Evolutionary conservation across 2,797 vertebrate genomes (phyloP).

Genomic region (Onychomys arenicola): DNA sequence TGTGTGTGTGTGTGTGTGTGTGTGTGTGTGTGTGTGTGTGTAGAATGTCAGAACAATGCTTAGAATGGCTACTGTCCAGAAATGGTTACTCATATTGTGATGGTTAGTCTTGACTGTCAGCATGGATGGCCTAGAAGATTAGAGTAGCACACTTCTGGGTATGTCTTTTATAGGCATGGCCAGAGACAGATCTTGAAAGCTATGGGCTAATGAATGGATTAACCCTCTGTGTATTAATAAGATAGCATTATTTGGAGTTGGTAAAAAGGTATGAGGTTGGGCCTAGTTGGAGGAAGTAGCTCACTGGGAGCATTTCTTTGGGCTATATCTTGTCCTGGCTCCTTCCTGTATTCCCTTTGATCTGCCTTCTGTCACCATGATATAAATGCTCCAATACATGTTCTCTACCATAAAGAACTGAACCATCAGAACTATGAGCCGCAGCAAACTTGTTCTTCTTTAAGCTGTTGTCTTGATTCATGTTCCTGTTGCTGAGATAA

Average conservation of each 20-base stretch:
- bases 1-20: conserved; percentile 64
- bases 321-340: background rate
- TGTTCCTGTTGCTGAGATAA: background rate
- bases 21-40: conserved; percentile 64
- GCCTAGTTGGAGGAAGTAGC: background rate
- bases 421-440: no score
- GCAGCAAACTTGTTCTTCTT: background rate
- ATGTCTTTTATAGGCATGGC: background rate
- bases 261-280: no score
- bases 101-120: background rate
- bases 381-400: background rate
- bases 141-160: background rate
- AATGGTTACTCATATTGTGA: background rate
- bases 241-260: background rate
- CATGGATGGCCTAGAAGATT: background rate
- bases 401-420: background rate
- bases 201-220: background rate
- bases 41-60: conserved; percentile 69
- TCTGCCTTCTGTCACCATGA: background rate
- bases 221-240: background rate
- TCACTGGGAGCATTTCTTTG: background rate
- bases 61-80: conserved; percentile 64
- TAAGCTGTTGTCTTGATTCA: background rate
- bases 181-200: no score
- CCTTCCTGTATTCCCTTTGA: background rate